A percentile compares a stretch with the other conserved stretches of the same genome.
phyloP scores from a whole-genome alignment of 2,113 vertebrate genomes.

The mouse (Mus musculus) region GRCm39 chr3:102012001-102012500 shows the following conservation, averaged over 20 bases:
- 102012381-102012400: not conserved
- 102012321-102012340: not conserved
- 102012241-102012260: not conserved
- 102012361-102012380: not conserved
- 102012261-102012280: not conserved
- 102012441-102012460: not conserved
- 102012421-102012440: not conserved
- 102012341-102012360: not conserved
- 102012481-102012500: not conserved
- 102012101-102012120: not conserved
- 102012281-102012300: not conserved
- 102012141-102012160: not conserved
- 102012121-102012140: not conserved
- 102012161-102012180: not conserved
- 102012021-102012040: not conserved
- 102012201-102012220: not conserved
- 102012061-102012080: not conserved
- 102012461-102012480: not conserved
- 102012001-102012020: not conserved
- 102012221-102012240: not conserved
- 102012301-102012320: too few relatives aligned
- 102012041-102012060: not conserved
- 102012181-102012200: not conserved
- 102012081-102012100: not conserved
- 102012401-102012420: not conserved